Evolutionary conservation across 2,113 vertebrate species (phyloP), one percentile per base, ranked within the genome.

Genomic region (Tragelaphus buxtoni): DNA sequence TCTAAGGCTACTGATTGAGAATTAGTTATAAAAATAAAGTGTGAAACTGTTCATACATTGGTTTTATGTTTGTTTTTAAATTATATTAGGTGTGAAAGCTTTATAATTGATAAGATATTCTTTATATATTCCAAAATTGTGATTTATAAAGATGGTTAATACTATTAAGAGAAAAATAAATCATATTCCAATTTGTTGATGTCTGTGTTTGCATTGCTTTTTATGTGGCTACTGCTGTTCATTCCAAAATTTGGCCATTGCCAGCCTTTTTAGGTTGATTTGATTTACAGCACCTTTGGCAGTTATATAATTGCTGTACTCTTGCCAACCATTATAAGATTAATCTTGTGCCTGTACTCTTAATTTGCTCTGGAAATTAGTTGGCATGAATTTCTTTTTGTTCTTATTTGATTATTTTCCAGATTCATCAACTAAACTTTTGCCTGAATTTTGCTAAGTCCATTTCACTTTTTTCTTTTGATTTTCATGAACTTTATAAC

Each of bases 301-400:
- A 39, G n/a, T 72, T 85, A 30, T 16, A 3, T 72, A 53, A 94
- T 47, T 72, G 58, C 49, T 47, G n/a, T 79, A n/a, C 10, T 56
- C 35, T 45, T 63, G 86, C 11, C 56, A 51, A 55, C 6, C 24
- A 55, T 47, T 74, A 3, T 30, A 53, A 58, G 39, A 87, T 79
- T 83, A 4, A 93, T 79, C 47, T 35, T 84, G 39, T 56, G 39
- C 30, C n/a, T 79, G 49, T 12, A 51, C 28, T 72, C 22, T 56
- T 82, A 82, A 95, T 95, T 87, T 79, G 22, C 81, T 82, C 91
- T 88, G 82, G 65, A 97, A 91, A 97, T 89, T 94, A 94, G 32
- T 60, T 96, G 91, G 69, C 94, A 53, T 7, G 9, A 17, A 24
- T 81, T 74, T 47, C 42, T 90, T 9, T 47, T 72, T 85, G 39